Conservation (phyloP, 1,140 invertebrate species). For the Drosophila pallidifrons region DNA sequence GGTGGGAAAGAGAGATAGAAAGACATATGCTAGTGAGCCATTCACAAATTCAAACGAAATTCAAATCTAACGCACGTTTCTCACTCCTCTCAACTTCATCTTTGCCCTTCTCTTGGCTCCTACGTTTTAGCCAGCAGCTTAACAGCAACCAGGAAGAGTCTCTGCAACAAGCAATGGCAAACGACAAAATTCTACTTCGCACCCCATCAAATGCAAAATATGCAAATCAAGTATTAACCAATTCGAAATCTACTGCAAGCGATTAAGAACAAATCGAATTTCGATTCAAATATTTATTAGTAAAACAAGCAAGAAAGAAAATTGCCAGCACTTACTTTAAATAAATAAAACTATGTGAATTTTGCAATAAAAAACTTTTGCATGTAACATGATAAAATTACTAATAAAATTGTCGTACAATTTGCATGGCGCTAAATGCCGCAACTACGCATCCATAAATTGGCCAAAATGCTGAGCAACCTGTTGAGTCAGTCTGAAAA, state of each 20-base stretch:
- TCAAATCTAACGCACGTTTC: constrained; percentile 63
- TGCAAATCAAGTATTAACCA: constrained; percentile 3
- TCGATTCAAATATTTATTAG: too few species aligned
- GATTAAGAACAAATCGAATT: too few species aligned
- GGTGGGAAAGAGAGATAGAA: not conserved
- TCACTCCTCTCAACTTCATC: not conserved
- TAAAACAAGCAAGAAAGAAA: too few species aligned
- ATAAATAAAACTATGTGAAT: not conserved
- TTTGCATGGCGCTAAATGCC: constrained; percentile 11
- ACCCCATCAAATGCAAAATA: not conserved
- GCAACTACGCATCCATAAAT: constrained; percentile 51
- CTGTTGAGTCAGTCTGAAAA: constrained; percentile 55
- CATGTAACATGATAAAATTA: not conserved
- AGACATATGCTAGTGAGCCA: constrained; percentile 21
- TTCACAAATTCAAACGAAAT: constrained; percentile 73
- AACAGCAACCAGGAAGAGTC: constrained; percentile 21
- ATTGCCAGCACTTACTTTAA: not conserved
- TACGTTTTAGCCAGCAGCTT: constrained; percentile 43
- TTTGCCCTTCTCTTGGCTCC: not conserved
- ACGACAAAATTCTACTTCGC: not conserved
- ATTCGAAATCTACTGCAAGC: not conserved
- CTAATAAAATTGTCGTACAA: not conserved
- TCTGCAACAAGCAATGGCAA: not conserved
- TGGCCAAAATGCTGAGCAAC: constrained; percentile 55
- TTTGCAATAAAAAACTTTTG: not conserved